A percentile compares a stretch with the other conserved stretches of the same genome.
Evolutionary conservation across 1,140 invertebrate species (phyloP).

Genomic region (Drosophila ananassae): DNA sequence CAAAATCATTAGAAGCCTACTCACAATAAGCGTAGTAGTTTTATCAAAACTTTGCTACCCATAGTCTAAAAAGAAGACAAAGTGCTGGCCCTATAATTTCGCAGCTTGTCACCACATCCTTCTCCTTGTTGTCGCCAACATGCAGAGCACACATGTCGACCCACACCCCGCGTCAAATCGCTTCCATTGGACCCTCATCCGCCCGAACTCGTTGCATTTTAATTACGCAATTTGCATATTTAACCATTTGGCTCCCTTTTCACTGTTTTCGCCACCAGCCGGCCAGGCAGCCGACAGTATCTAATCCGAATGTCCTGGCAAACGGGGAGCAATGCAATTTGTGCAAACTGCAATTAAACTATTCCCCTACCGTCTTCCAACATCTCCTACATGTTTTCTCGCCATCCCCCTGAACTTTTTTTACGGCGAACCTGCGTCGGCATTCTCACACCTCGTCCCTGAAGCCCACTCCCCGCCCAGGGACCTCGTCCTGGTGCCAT

Average conservation of each 20-base stretch:
- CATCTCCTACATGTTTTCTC: background rate
- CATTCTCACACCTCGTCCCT: too few species aligned
- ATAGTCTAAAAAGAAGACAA: background rate
- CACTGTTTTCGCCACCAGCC: background rate
- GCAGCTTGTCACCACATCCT: background rate
- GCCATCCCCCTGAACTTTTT: background rate
- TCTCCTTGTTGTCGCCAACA: background rate
- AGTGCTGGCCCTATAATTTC: background rate
- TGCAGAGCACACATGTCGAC: background rate
- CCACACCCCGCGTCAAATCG: constrained; percentile 11
- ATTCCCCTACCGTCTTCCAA: background rate
- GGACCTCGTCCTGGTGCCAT: background rate
- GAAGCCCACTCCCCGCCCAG: background rate
- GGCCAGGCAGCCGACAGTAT: too few species aligned
- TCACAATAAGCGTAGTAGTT: too few species aligned
- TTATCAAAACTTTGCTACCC: background rate
- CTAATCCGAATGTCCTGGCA: background rate
- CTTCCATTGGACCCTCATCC: constrained; percentile 7
- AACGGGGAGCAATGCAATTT: constrained; percentile 34
- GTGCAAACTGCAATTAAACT: constrained; percentile 41
- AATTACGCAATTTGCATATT: constrained; percentile 56
- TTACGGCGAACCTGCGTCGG: background rate
- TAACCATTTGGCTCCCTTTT: background rate
- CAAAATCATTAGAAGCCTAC: too few species aligned
- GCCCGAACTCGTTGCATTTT: constrained; percentile 34